Evolutionary conservation across 1,140 invertebrate genomes (phyloP), one percentile per base, ranked within the genome.

Genomic region (Heliconius melpomene): DNA sequence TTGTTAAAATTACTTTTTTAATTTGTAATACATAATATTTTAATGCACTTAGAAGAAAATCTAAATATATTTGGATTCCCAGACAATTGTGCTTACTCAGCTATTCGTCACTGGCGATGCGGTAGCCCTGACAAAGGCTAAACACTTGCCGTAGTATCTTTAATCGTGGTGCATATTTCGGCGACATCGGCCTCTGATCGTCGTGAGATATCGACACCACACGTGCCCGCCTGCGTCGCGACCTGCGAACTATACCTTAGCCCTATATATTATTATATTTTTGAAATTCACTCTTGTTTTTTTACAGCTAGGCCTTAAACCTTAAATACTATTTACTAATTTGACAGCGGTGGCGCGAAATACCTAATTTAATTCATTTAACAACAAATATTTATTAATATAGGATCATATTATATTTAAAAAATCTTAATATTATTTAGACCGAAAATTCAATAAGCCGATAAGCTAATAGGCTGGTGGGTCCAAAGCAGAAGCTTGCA

Each of bases 161-260:
- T 7, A n/a, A 70, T 71, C 74, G 73, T 40, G 66, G 6, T 60
- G 66, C 46, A 60, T 77, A 77, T 80, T 57, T 80, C 79, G 79
- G 79, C 54, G 79, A 81, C 79, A 71, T 77, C 79, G 46, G 72
- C 72, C 57, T 73, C 77, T 16, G 79, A 80, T 80, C 75, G 46
- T 72, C 76, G 79, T 46, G 74, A 16, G 79, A 80, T 80, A 76
- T 26, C 29, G 70, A 50, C 66, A 57, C 78, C 46, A 66, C 74
- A 73, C 74, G 46, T 60, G 40, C 29, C 36, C 66, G 78, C 60
- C 74, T 32, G 74, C 72, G 72, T 36, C 18, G 36, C 11, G 29
- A 32, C 78, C 74, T 76, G 79, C 74, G 66, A 80, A 73, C 74
- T 32, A 23, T 23, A 60, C 8, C 54, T 26, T 60, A 26, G 8